Base-by-base conservation (phyloP, 2,888 invertebrate genomes). In the Parnassius apollo region DNA sequence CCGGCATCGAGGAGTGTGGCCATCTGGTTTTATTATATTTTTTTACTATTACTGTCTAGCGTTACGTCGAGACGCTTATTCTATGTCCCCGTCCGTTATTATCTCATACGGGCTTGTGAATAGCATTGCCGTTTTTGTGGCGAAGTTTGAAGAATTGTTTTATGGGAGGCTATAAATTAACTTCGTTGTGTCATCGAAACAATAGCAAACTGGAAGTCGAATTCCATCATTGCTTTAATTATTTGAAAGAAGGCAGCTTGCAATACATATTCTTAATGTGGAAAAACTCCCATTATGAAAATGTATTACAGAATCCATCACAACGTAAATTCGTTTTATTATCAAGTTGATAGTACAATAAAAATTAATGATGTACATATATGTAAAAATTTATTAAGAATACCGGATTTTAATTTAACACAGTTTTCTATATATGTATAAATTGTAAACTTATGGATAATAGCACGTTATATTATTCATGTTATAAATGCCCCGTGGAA, bases 141-240 rank as follows among this genome's bases (percentile, higher is more conserved):
- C 77, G 71, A 77, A 82, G 75, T 86, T 88, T 83, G 81, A 82
- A 88, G 88, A 88, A 91, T 90, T 89, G 88, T 89, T 91, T 91
- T 89, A 91, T 88, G 84, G 80, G 69, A 70, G 76, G 75, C 81
- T 75, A 88, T 91, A 91, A 91, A 91, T 89, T 84, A 80, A 69
- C 70, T 74, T 71, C 65, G 70, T 77, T 75, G 74, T 70, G 65
- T 80, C 75, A 71, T 71, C 71, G 65, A 71, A 74, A 69, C 71
- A 68, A 70, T 74, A 73, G 72, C 71, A 75, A 77, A 72, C 70
- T 72, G 73, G 75, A 71, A 74, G 74, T 70, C 75, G 67, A 70
- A 71, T 74, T 75, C 78, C 74, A 80, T 84, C 77, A 82, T 13
- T 53, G 12, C 18, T 46, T 52, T 45, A 52, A 45, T 50, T 42